Base-by-base conservation (phyloP, 2,888 invertebrate species). In the Synergus umbraculus region DNA sequence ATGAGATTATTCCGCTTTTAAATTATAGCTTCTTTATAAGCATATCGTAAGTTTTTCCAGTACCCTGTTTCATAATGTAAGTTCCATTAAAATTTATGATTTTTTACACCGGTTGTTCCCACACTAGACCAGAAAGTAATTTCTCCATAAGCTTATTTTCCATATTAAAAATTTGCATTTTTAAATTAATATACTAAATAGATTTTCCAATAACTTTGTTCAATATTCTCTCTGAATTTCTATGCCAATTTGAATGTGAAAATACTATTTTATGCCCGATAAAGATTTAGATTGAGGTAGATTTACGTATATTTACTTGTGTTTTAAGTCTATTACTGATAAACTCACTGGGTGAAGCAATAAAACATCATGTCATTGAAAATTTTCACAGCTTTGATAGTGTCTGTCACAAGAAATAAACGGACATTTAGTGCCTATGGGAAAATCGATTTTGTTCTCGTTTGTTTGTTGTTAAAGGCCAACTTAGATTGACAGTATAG, bases 51-150 rank as follows among this genome's bases (percentile, higher is more conserved):
- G 41, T 65, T 65, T 13, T 8, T 41, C 10, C 13, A 4, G 4
- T 41, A 65, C 43, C 41, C 15, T n/a, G 10, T 65, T 65, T 65
- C n/a, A 65, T n/a, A 60, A 60, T 41, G n/a, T n/a, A 65, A 41
- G 65, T 43, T 5, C 5, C n/a, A 41, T 13, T 43, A 4, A 65
- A 65, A 65, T 65, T 65, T 65, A 65, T 37, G 65, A 65, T 65
- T 43, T 43, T 41, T 8, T 15, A 43, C 43, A 9, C 65, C 65
- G 15, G 65, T 18, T 43, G 65, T 65, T 65, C 9, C n/a, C n/a
- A 29, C 41, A 65, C n/a, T 65, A n/a, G 2, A n/a, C n/a, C 4
- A 12, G 29, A 60, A 9, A 60, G 9, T n/a, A 29, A 64, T 15
- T 37, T 37, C 15, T 64, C 15, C 64, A 37, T 37, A 29, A 64